Base-by-base conservation (phyloP, 2,888 invertebrate genomes). In the Ommatoiulus sabulosus region DNA sequence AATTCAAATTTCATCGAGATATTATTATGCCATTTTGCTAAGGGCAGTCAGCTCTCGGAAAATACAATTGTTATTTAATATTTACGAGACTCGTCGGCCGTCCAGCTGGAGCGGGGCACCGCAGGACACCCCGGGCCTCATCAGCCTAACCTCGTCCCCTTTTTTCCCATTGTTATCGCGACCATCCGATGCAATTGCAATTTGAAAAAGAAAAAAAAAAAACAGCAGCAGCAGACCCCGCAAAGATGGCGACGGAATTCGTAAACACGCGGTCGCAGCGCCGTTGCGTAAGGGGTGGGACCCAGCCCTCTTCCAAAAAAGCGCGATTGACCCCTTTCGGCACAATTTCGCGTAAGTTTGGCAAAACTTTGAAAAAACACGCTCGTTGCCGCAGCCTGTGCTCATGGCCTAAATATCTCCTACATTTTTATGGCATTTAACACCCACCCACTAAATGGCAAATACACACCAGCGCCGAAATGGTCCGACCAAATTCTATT, bases 131-230 rank as follows among this genome's bases (percentile, higher is more conserved):
- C 72, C 3, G 72, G 72, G 24, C 72, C 72, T 72, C 24, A 72
- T 24, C 24, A 24, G 35, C 8, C 24, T 72, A 72, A 72, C 72
- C 72, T 72, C 72, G 72, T 24, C 72, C 72, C 72, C 72, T n/a
- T 72, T 48, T 63, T 72, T 24, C 24, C 72, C 72, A 72, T 72
- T 72, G 72, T 72, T 72, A 72, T 72, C 72, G 24, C 72, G 24
- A 72, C 72, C 72, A 72, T 72, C 72, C 72, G 72, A 72, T 72
- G 72, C n/a, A 72, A 72, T 72, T 72, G 24, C 72, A 72, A 72
- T 24, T 72, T 72, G 24, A 5, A 24, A 72, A 48, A 72, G 24
- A 35, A 35, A 0, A 35, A 48, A 72, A 72, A 35, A 35, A 0
- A 35, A 35, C 35, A 35, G 35, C 72, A 72, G 24, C 72, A 72